These are phyloP conservation scores for Mormyrus iriodes DNA, from an alignment of 2,113 vertebrate genomes.

Conservation along the genomic window DNA sequence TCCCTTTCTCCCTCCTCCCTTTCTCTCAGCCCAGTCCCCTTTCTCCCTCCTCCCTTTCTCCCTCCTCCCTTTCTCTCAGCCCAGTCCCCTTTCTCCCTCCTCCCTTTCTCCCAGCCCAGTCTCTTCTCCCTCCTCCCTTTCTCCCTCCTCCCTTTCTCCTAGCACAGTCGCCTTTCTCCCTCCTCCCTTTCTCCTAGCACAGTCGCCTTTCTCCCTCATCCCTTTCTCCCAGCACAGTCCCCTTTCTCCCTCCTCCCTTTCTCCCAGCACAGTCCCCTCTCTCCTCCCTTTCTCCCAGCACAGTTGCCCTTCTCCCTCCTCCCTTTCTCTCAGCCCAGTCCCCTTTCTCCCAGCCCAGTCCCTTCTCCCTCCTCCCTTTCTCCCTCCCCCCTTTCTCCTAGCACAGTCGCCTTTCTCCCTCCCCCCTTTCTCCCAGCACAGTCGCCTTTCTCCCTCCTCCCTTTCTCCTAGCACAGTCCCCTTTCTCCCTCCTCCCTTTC, in stretches of 20 bases:
- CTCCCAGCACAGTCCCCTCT: not conserved
- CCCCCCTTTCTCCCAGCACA: not conserved
- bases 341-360: too few relatives aligned
- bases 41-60: not conserved
- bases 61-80: not conserved
- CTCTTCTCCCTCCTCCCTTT: too few relatives aligned
- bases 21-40: not conserved
- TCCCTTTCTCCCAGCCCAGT: not conserved
- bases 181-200: not conserved
- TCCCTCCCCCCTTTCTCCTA: too few relatives aligned
- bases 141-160: not conserved
- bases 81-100: not conserved
- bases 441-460: too few relatives aligned
- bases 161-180: not conserved
- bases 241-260: not conserved
- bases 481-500: not conserved
- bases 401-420: not conserved
- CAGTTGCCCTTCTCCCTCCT: too few relatives aligned
- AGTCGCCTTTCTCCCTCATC: not conserved
- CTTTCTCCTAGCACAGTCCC: not conserved
- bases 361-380: too few relatives aligned
- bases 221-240: too few relatives aligned
- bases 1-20: too few relatives aligned
- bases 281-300: not conserved
- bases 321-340: too few relatives aligned